Conservation (phyloP, 2,797 vertebrate species). For the Sebastes paucispinis region DNA sequence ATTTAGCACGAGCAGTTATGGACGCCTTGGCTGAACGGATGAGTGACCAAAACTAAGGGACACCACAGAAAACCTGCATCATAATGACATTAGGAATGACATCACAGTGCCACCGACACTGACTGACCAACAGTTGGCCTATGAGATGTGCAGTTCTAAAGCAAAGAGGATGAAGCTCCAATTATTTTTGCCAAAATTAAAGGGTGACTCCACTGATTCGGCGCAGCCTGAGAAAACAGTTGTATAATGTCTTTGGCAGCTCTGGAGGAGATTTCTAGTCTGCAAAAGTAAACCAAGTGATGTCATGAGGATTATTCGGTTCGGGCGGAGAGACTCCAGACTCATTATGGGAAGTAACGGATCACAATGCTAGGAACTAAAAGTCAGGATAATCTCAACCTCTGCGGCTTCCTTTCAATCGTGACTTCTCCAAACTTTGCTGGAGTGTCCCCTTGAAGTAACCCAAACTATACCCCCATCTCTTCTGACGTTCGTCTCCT, state of each 20-base stretch:
- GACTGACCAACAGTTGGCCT: no score
- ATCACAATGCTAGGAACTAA: neutral
- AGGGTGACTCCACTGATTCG: neutral
- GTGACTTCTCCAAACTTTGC: neutral
- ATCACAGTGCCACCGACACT: neutral
- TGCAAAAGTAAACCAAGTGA: neutral
- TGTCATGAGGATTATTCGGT: neutral
- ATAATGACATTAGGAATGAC: neutral
- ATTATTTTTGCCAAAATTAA: neutral
- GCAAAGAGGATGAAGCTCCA: neutral
- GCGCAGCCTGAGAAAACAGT: neutral
- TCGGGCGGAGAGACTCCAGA: neutral
- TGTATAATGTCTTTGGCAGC: neutral
- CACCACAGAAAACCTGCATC: neutral
- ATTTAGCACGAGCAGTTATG: neutral
- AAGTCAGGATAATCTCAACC: neutral
- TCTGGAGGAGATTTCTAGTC: neutral
- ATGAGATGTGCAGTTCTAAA: neutral
- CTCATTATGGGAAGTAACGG: neutral
- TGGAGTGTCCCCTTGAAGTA: neutral
- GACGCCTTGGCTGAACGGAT: neutral
- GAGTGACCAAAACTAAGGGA: neutral
- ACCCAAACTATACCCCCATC: neutral
- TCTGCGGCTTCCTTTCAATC: neutral
- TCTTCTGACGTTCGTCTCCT: slow-evolving; percentile 17